Evolutionary conservation across 2,113 vertebrate species (phyloP).

Genomic region (Epinephelus cyanopodus): DNA sequence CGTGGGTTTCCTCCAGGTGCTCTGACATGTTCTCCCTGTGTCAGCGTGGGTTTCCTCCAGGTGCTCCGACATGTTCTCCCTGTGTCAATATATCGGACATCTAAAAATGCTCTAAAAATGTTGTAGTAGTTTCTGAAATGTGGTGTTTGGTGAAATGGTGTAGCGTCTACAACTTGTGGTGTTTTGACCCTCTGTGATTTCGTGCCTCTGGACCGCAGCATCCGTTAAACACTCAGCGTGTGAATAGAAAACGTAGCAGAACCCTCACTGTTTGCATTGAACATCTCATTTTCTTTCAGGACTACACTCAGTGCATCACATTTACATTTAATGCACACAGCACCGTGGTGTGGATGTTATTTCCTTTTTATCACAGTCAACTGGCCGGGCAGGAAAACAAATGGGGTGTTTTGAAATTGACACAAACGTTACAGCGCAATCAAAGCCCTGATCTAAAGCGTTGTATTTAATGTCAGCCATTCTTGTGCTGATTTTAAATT

Average conservation of each 20-base stretch:
- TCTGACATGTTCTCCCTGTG: no score
- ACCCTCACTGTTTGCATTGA: neutral
- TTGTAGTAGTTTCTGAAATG: no score
- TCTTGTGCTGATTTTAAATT: slow-evolving; percentile 72
- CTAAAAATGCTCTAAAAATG: no score
- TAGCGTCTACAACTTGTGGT: no score
- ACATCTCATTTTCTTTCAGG: slow-evolving; percentile 7
- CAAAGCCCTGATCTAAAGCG: slow-evolving; percentile 56
- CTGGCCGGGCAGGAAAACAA: slow-evolving; percentile 38
- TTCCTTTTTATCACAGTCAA: slow-evolving; percentile 45
- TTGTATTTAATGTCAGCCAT: slow-evolving; percentile 58
- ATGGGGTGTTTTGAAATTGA: slow-evolving; percentile 57
- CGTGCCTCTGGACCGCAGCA: neutral
- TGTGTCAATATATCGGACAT: no score
- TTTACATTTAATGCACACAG: slow-evolving; percentile 44
- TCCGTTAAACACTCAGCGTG: slow-evolving; percentile 1
- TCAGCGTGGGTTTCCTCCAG: no score
- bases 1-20: no score
- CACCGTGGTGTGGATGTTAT: neutral
- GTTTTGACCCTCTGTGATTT: no score
- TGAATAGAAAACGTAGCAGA: slow-evolving; percentile 8
- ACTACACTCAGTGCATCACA: neutral
- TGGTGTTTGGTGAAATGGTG: no score
- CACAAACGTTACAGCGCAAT: slow-evolving; percentile 59
- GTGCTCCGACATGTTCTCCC: no score